phyloP scores from a whole-genome alignment of 2,113 vertebrate species.

The Neotoma lepida region DNA sequence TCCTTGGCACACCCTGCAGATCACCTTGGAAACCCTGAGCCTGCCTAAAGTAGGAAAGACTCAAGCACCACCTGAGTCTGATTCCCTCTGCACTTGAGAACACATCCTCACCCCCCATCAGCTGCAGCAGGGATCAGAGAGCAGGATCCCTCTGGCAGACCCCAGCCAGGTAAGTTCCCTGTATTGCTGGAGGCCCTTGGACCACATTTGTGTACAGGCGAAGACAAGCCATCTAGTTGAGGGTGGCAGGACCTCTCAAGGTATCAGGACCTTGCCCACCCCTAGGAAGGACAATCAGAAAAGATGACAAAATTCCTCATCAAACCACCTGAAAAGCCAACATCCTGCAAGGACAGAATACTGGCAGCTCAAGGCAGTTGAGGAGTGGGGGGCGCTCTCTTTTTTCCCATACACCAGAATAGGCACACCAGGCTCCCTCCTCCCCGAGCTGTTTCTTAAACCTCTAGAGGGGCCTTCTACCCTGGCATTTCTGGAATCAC shows the following conservation, averaged over 20 bases:
- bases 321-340: neutral
- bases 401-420: neutral
- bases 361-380: neutral
- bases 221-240: neutral
- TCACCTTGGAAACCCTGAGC: neutral
- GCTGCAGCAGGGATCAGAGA: neutral
- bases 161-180: neutral
- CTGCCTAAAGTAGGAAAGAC: neutral
- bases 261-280: neutral
- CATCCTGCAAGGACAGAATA: neutral
- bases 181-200: neutral
- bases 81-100: neutral
- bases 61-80: neutral
- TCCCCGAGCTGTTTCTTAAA: neutral
- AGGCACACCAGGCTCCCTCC: neutral
- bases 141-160: too few relatives aligned
- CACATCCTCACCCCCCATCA: too few relatives aligned
- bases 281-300: neutral
- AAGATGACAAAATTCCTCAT: neutral
- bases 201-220: neutral
- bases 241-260: neutral
- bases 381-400: accelerated
- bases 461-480: neutral
- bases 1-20: neutral
- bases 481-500: neutral